These are phyloP conservation scores for Microtus oregoni DNA, from an alignment of 2,113 vertebrate species.

Conservation along the genomic window DNA sequence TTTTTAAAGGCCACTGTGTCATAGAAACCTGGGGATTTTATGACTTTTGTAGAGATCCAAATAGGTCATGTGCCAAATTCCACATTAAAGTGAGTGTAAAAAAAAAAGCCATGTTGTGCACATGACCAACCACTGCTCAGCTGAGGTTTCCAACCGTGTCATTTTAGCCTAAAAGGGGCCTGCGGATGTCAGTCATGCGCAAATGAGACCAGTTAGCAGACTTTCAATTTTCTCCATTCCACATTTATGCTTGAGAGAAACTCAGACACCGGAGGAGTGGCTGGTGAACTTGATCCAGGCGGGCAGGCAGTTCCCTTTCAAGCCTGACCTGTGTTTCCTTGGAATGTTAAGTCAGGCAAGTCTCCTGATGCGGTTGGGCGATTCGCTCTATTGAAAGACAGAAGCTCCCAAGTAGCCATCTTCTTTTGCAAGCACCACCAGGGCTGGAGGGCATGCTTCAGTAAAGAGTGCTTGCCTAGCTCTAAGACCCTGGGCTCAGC, in stretches of 20 bases:
- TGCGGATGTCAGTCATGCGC: constrained; percentile 9
- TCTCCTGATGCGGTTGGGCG: not conserved
- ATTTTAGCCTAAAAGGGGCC: constrained; percentile 59
- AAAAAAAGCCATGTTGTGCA: constrained; percentile 11
- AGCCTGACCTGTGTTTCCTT: not conserved
- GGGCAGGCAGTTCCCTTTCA: not conserved
- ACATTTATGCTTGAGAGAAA: not conserved
- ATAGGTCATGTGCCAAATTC: constrained; percentile 29
- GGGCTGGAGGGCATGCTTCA: not conserved
- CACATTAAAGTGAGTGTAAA: constrained; percentile 55
- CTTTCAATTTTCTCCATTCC: constrained; percentile 6
- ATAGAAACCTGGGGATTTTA: constrained; percentile 44
- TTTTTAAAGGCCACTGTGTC: not conserved
- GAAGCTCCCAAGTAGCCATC: not conserved
- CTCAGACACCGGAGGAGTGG: not conserved
- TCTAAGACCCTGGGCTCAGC: not conserved
- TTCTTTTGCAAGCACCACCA: not conserved
- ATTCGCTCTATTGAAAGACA: constrained; percentile 48
- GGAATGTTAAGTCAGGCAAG: not conserved
- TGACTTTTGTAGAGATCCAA: not conserved
- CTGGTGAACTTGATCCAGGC: not conserved
- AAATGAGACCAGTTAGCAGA: not conserved
- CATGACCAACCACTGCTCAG: not conserved
- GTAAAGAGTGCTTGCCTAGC: not conserved
- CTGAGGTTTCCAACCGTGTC: constrained; percentile 42